phyloP scores from a whole-genome alignment of 2,797 vertebrate genomes.

The Coregonus sp. region DNA sequence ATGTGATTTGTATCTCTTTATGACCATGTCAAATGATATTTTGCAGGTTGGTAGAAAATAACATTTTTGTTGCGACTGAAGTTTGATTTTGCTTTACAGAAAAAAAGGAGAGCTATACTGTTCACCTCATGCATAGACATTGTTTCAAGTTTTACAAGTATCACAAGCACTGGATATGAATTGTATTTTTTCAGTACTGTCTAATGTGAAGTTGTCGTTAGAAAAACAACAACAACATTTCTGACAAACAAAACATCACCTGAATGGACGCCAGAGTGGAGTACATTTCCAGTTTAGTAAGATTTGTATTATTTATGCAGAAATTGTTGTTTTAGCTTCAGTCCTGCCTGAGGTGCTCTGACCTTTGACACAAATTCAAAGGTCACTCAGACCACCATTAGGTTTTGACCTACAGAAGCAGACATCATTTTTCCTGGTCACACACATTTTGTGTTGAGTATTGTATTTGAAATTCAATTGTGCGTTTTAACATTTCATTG shows the following conservation, averaged over 20 bases:
- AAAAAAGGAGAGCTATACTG: constrained; percentile 58
- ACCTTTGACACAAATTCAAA: constrained; percentile 48
- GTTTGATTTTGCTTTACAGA: constrained; percentile 86
- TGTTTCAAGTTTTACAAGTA: constrained; percentile 86
- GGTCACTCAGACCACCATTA: constrained; percentile 71
- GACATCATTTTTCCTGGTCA: constrained; percentile 73
- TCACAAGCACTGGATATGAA: constrained; percentile 98
- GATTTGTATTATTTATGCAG: constrained; percentile 85
- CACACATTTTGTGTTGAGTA: constrained; percentile 78
- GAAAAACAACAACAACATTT: constrained; percentile 80
- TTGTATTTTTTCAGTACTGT: constrained; percentile 94
- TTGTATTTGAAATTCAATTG: constrained; percentile 89
- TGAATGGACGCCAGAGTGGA: constrained; percentile 85
- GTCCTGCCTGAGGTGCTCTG: constrained; percentile 72
- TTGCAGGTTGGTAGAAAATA: constrained; percentile 84
- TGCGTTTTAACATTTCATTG: constrained; percentile 87
- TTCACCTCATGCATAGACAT: constrained; percentile 71
- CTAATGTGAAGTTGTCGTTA: constrained; percentile 99
- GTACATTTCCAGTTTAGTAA: constrained; percentile 84
- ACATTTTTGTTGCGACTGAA: constrained; percentile 90
- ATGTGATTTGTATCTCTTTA: constrained; percentile 57
- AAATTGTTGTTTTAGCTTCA: constrained; percentile 89
- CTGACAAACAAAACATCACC: constrained; percentile 88
- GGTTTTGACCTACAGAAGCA: constrained; percentile 77
- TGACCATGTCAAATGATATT: constrained; percentile 83